These are phyloP conservation scores for Hypercompe scribonia DNA, from an alignment of 2,888 invertebrate genomes.

Conservation along the genomic window DNA sequence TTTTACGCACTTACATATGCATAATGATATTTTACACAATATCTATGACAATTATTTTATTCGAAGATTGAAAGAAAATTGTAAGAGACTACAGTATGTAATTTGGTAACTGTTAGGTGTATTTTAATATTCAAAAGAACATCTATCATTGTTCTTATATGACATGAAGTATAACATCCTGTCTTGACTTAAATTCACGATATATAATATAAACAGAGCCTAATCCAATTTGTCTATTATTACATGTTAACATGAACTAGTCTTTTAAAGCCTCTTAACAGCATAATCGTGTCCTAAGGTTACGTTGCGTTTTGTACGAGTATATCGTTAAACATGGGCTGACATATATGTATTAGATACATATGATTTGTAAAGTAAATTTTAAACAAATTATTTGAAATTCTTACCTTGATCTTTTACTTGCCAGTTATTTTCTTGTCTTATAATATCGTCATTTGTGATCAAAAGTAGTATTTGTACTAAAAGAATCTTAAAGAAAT, in stretches of 20 bases:
- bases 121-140: background rate
- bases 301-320: slow-evolving; percentile 23
- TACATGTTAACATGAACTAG: slow-evolving; percentile 41
- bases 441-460: no score
- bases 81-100: background rate
- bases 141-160: slow-evolving; percentile 21
- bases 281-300: slow-evolving; percentile 38
- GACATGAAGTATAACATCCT: slow-evolving; percentile 53
- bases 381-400: no score
- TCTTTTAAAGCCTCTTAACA: slow-evolving; percentile 43
- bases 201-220: slow-evolving; percentile 16
- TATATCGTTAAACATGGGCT: background rate
- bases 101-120: background rate
- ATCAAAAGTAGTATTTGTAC: background rate
- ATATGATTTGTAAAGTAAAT: no score
- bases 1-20: slow-evolving; percentile 23
- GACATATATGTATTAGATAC: no score
- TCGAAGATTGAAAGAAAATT: background rate
- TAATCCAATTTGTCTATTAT: slow-evolving; percentile 59
- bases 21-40: background rate
- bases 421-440: background rate
- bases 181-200: slow-evolving; percentile 58
- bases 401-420: no score
- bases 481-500: background rate
- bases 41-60: background rate